A percentile compares a stretch with the other conserved stretches of the same genome.
Conservation (phyloP, 2,888 invertebrate genomes). For the Dorcus hopei region DNA sequence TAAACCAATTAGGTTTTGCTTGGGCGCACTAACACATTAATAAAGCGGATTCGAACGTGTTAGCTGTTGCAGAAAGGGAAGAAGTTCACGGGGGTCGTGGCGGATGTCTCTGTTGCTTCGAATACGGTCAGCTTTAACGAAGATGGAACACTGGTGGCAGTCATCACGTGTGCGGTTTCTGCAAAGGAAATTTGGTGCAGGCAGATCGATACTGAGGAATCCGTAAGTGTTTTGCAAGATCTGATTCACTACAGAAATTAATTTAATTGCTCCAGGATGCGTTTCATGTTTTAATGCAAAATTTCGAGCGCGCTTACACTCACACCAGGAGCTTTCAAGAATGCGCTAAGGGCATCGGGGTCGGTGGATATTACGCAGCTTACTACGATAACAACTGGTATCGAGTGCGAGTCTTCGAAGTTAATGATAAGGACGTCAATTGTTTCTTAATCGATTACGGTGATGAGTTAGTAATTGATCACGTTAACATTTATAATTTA, state of each 20-base stretch:
- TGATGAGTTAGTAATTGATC: conserved; percentile 59
- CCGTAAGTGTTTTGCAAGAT: conserved; percentile 42
- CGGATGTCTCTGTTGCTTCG: conserved; percentile 43
- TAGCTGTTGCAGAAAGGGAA: conserved; percentile 46
- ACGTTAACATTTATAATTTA: conserved; percentile 58
- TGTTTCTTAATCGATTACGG: conserved; percentile 77
- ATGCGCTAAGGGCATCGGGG: conserved; percentile 28
- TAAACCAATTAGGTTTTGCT: neutral
- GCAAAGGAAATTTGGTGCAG: conserved; percentile 54
- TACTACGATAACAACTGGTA: conserved; percentile 44
- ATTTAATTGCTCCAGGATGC: conserved; percentile 37
- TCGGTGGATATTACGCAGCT: conserved; percentile 49
- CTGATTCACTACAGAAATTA: neutral
- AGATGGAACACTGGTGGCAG: conserved; percentile 47
- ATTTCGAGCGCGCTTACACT: conserved; percentile 48
- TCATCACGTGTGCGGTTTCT: conserved; percentile 47
- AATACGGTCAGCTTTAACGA: conserved; percentile 43
- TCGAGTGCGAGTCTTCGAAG: conserved; percentile 43
- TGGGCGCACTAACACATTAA: neutral
- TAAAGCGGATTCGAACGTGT: conserved; percentile 1
- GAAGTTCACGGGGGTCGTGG: conserved; percentile 1
- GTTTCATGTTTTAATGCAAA: conserved; percentile 41
- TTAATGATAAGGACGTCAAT: conserved; percentile 30
- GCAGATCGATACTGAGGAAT: conserved; percentile 51
- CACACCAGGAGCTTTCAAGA: conserved; percentile 23